These are phyloP conservation scores for Aplocera efformata DNA, from an alignment of 2,888 invertebrate genomes.

Conservation along the genomic window DNA sequence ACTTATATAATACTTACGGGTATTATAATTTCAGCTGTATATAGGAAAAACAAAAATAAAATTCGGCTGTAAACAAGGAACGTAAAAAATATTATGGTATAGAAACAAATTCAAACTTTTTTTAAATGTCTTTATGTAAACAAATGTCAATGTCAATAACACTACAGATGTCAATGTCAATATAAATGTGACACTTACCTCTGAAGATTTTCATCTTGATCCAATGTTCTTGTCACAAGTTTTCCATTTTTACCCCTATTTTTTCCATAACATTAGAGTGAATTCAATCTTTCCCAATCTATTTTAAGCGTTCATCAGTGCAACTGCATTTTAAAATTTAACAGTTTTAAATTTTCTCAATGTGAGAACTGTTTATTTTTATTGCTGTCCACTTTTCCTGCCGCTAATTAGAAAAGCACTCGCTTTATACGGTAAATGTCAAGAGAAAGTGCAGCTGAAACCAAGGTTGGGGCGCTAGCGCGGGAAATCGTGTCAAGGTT, in stretches of 20 bases:
- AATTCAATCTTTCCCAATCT: constrained; percentile 12
- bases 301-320: constrained; percentile 8
- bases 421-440: constrained; percentile 64
- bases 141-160: too few relatives aligned
- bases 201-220: constrained; percentile 59
- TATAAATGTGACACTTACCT: constrained; percentile 46
- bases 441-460: constrained; percentile 70
- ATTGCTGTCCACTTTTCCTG: constrained; percentile 15
- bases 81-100: too few relatives aligned
- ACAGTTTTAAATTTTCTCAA: background rate
- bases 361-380: background rate
- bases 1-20: too few relatives aligned
- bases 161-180: too few relatives aligned
- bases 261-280: constrained; percentile 4
- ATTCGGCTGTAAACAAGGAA: too few relatives aligned
- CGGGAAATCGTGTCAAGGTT: constrained; percentile 79
- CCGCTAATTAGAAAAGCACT: constrained; percentile 55
- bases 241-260: constrained; percentile 42
- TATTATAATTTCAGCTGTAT: too few relatives aligned
- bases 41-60: too few relatives aligned
- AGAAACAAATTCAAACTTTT: too few relatives aligned
- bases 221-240: constrained; percentile 49
- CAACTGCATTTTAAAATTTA: background rate
- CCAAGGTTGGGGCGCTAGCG: constrained; percentile 68
- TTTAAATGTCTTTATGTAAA: too few relatives aligned